A percentile compares a stretch with the other conserved stretches of the same genome.
These are phyloP conservation scores for Rhabdomys dilectus DNA, from an alignment of 2,113 vertebrate genomes.

Conservation along the genomic window DNA sequence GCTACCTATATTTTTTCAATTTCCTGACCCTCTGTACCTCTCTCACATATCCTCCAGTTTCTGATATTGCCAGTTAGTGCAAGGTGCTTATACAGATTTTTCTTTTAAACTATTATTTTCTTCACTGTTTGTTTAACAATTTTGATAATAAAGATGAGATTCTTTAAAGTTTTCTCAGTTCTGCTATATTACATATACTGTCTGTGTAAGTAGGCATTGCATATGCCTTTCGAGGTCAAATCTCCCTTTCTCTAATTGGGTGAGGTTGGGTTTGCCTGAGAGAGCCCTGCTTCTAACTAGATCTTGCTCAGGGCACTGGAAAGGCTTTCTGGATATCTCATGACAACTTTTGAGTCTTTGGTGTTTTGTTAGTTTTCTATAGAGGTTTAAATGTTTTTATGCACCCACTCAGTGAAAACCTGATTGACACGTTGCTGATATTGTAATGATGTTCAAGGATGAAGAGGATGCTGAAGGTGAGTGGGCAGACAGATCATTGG, in stretches of 20 bases:
- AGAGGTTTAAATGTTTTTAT: neutral
- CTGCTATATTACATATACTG: neutral
- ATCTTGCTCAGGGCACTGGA: neutral
- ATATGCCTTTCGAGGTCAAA: neutral
- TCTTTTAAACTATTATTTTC: neutral
- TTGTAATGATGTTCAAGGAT: neutral
- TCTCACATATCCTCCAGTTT: no score
- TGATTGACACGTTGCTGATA: neutral
- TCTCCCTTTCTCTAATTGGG: neutral
- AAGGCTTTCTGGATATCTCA: neutral
- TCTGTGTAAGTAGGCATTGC: neutral
- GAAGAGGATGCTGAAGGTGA: neutral
- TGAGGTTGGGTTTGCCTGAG: neutral
- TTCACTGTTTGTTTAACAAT: neutral
- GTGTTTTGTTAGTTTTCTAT: neutral
- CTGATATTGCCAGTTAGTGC: no score
- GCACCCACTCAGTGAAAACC: neutral
- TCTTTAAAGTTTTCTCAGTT: neutral
- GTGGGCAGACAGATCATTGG: neutral
- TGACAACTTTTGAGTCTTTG: no score
- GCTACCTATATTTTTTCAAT: no score
- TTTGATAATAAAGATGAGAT: neutral
- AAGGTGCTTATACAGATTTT: no score
- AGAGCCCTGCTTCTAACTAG: neutral
- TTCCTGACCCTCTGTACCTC: no score